These are phyloP conservation scores for Dione juno DNA, from an alignment of 2,888 invertebrate genomes.

Conservation along the genomic window DNA sequence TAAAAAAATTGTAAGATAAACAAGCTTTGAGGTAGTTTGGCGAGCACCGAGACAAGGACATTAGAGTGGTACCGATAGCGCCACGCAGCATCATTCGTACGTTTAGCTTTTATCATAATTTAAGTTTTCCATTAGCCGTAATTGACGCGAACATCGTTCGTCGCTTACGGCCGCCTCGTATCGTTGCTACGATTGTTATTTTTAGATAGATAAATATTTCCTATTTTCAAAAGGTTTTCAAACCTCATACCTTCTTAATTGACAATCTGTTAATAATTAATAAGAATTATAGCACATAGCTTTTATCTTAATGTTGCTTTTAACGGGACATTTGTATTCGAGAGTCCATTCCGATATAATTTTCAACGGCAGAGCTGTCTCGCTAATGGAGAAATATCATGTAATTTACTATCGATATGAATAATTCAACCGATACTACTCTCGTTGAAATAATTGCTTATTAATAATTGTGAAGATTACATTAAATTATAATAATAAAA, in stretches of 20 bases:
- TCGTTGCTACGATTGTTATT: conserved; percentile 75
- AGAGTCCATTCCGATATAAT: conserved; percentile 75
- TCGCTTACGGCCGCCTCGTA: conserved; percentile 77
- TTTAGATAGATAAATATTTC: conserved; percentile 79
- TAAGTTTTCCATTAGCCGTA: conserved; percentile 83
- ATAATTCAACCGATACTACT: conserved; percentile 62
- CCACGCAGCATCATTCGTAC: conserved; percentile 71
- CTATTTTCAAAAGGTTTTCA: conserved; percentile 74
- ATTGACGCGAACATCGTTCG: conserved; percentile 83
- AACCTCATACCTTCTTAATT: conserved; percentile 74
- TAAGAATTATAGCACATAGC: conserved; percentile 76
- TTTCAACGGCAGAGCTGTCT: conserved; percentile 66
- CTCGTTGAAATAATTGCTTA: conserved; percentile 53
- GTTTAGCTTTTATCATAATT: conserved; percentile 83
- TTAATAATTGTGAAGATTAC: conserved; percentile 55
- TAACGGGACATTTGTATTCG: conserved; percentile 76
- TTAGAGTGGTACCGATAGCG: conserved; percentile 51
- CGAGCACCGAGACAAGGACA: conserved; percentile 34
- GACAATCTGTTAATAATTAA: conserved; percentile 81
- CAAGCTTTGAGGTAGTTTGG: conserved; percentile 9
- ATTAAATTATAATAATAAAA: conserved; percentile 44
- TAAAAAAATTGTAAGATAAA: neutral
- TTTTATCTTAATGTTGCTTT: conserved; percentile 81
- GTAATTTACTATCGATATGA: conserved; percentile 71
- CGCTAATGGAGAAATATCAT: conserved; percentile 77